phyloP scores from a whole-genome alignment of 2,113 vertebrate species.

The Sebastes schlegelii region DNA sequence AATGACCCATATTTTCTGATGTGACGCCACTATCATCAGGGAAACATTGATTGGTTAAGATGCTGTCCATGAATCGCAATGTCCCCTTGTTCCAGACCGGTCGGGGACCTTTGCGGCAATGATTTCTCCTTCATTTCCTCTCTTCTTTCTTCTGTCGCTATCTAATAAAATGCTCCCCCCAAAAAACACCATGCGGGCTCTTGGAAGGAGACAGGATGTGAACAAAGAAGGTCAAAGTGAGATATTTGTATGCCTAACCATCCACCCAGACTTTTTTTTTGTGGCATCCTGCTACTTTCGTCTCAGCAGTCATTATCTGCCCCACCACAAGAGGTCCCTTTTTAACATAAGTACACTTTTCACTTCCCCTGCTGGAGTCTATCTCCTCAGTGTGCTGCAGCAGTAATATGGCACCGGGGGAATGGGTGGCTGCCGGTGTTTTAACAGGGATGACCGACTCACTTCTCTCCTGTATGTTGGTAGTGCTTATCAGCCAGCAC shows the following conservation, averaged over 20 bases:
- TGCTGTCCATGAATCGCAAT: neutral
- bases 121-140: neutral
- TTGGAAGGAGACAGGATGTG: too few relatives aligned
- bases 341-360: neutral
- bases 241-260: neutral
- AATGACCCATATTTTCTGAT: neutral
- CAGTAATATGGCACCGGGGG: constrained; percentile 40
- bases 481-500: constrained; percentile 65
- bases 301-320: neutral
- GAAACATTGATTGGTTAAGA: neutral
- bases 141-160: neutral
- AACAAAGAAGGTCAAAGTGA: neutral
- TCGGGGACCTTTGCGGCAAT: neutral
- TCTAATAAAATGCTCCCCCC: neutral
- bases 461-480: constrained; percentile 49
- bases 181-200: neutral
- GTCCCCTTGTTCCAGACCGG: neutral
- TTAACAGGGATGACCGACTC: constrained; percentile 64
- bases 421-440: constrained; percentile 36
- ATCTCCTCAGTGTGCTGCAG: constrained; percentile 36
- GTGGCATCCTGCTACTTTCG: neutral
- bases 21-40: neutral
- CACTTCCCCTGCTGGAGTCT: constrained; percentile 23
- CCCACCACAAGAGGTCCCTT: neutral
- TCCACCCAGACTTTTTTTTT: neutral